These are phyloP conservation scores for Pocillopora meandrina DNA, from an alignment of 92 coral and sea anemone genomes.

Conservation along the genomic window DNA sequence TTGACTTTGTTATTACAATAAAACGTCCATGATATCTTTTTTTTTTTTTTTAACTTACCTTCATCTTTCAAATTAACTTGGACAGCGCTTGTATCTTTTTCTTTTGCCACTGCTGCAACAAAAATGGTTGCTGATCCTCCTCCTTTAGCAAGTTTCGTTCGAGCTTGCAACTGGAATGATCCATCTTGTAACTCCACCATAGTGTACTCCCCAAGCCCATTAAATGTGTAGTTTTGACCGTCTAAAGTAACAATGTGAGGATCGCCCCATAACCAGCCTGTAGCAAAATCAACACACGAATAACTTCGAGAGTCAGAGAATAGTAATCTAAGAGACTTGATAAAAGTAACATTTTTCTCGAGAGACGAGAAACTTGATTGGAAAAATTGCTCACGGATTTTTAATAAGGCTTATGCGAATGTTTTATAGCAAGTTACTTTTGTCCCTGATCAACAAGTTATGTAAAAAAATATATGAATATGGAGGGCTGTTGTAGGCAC, in stretches of 20 bases:
- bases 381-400: too few species aligned
- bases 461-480: too few species aligned
- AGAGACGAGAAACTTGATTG: too few species aligned
- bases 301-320: not conserved
- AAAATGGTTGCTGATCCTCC: constrained; percentile 66
- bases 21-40: not conserved
- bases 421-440: too few species aligned
- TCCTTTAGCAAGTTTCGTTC: constrained; percentile 52
- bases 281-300: not conserved
- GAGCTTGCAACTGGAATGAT: constrained; percentile 70
- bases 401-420: too few species aligned
- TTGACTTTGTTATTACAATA: not conserved
- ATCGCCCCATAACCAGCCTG: constrained; percentile 78
- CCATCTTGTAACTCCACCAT: constrained; percentile 54
- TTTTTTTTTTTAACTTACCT: not conserved
- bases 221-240: constrained; percentile 65
- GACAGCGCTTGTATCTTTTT: constrained; percentile 6
- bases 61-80: constrained; percentile 4
- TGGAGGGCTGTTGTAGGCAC: too few species aligned
- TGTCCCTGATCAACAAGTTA: too few species aligned
- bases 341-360: too few species aligned
- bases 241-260: constrained; percentile 71
- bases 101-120: constrained; percentile 24
- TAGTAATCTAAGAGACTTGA: too few species aligned
- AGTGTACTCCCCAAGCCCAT: constrained; percentile 80